A percentile compares a stretch with the other conserved stretches of the same genome.
phyloP scores from a whole-genome alignment of 1,140 invertebrate genomes.

The Megathymus violae region DNA sequence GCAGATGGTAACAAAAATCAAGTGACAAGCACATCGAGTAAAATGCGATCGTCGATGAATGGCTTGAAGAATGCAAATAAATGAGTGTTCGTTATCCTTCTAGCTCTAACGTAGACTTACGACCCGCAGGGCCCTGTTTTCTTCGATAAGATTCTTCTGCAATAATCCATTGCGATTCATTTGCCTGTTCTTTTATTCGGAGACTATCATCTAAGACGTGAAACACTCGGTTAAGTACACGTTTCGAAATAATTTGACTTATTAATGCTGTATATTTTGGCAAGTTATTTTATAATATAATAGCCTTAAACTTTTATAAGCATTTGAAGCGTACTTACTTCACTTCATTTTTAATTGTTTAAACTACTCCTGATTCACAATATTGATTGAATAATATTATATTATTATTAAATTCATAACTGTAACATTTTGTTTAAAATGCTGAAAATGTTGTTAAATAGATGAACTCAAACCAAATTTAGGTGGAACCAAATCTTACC shows the following conservation, averaged over 20 bases:
- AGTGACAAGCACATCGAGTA: conserved; percentile 74
- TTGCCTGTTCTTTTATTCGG: conserved; percentile 73
- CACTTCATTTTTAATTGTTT: conserved; percentile 1
- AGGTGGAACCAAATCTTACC: conserved; percentile 85
- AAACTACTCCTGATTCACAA: not conserved
- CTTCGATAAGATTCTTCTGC: conserved; percentile 79
- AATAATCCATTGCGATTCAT: conserved; percentile 75
- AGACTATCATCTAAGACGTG: conserved; percentile 61
- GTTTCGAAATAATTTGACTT: not conserved
- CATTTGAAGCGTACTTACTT: conserved; percentile 24
- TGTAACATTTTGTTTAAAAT: not conserved
- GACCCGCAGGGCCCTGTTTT: conserved; percentile 79
- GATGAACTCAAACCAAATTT: not conserved
- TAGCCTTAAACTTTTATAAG: conserved; percentile 3
- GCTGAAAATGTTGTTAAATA: conserved; percentile 6
- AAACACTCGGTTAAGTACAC: conserved; percentile 23
- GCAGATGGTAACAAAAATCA: conserved; percentile 64
- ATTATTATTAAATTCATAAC: too few relatives aligned
- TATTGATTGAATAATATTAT: too few relatives aligned
- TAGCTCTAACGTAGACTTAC: conserved; percentile 78
- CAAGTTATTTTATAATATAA: too few relatives aligned
- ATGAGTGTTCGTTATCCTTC: conserved; percentile 40
- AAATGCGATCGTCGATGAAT: conserved; percentile 64
- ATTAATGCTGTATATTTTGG: too few relatives aligned
- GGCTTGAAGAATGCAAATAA: conserved; percentile 40